Percentiles rank a stretch among this genome's conserved stretches.
phyloP scores from a whole-genome alignment of 2,113 vertebrate genomes.

The Equus quagga region DNA sequence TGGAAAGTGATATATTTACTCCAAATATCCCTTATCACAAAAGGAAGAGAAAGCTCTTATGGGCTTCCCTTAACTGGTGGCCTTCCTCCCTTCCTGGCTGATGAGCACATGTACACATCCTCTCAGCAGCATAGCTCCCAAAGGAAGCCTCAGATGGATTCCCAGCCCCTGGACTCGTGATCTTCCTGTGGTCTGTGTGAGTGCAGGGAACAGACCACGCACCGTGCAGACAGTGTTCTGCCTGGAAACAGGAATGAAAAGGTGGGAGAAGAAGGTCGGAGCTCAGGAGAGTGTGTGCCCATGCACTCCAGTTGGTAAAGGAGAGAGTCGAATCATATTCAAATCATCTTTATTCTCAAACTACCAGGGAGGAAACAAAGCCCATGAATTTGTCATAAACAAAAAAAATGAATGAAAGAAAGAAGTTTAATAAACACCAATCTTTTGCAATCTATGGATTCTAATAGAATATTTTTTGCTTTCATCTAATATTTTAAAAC shows the following conservation, averaged over 20 bases:
- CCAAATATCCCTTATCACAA: neutral
- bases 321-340: neutral
- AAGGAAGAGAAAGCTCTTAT: neutral
- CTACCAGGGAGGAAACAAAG: neutral
- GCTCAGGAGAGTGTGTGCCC: neutral
- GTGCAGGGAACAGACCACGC: fast-evolving
- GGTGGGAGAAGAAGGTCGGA: neutral
- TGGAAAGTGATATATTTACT: neutral
- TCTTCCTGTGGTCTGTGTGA: neutral
- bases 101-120: neutral
- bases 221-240: neutral
- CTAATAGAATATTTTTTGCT: neutral
- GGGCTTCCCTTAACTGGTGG: neutral
- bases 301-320: fast-evolving
- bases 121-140: neutral
- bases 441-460: neutral
- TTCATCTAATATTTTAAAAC: neutral
- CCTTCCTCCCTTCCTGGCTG: neutral
- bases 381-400: neutral
- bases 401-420: neutral
- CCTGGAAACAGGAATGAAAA: neutral
- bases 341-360: neutral
- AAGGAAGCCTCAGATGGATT: neutral
- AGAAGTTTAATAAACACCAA: neutral
- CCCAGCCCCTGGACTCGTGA: neutral